These are phyloP conservation scores for Trissonchulus sp. DNA, from an alignment of 2,888 invertebrate species.

Conservation along the genomic window DNA sequence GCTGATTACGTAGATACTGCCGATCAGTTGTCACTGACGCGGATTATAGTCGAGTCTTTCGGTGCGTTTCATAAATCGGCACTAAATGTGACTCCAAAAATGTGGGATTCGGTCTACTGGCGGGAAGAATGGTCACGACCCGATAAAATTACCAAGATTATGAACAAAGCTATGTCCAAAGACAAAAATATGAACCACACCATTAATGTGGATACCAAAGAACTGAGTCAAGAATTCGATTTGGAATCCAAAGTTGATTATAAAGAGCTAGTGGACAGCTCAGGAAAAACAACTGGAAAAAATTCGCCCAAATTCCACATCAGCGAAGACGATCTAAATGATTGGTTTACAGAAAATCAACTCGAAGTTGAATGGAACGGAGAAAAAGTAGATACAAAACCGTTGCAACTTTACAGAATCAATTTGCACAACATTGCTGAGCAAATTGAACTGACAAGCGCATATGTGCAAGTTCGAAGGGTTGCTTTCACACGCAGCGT, in stretches of 20 bases:
- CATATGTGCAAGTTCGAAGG: background rate
- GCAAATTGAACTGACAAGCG: background rate
- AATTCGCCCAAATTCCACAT: background rate
- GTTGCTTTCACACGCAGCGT: background rate
- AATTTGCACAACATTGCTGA: background rate
- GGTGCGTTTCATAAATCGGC: background rate
- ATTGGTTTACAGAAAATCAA: background rate
- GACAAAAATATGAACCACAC: slow-evolving; percentile 12
- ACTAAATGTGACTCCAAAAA: background rate
- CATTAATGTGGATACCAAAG: background rate
- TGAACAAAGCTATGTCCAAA: slow-evolving; percentile 13
- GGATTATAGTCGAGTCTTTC: background rate
- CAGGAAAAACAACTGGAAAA: background rate
- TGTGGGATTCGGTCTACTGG: slow-evolving; percentile 27
- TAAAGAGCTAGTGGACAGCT: background rate
- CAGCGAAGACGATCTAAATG: background rate
- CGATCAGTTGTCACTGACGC: slow-evolving; percentile 15
- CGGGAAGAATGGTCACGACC: background rate
- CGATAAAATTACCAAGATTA: slow-evolving; percentile 12
- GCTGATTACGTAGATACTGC: slow-evolving; percentile 21
- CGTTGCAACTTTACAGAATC: background rate
- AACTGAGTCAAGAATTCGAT: background rate
- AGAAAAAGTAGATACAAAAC: background rate
- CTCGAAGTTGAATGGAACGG: background rate
- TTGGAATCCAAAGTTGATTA: background rate